Conservation (phyloP, 2,113 vertebrate genomes). For the Willisornis vidua region DNA sequence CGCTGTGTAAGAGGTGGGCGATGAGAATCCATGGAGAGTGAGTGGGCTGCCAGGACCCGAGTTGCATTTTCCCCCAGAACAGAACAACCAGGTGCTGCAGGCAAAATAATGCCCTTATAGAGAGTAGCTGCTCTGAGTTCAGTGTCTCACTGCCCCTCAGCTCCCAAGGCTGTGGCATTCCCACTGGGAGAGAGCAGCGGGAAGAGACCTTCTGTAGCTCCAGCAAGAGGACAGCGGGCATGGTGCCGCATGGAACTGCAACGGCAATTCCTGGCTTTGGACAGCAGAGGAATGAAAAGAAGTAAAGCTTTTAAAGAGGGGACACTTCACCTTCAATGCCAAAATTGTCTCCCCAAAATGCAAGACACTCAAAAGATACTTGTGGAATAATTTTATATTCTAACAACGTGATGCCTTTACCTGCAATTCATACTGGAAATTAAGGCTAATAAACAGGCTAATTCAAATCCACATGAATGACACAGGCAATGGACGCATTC, state of each 20-base stretch:
- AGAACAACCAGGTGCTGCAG: not conserved
- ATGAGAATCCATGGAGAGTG: fast-evolving
- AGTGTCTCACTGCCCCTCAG: not conserved
- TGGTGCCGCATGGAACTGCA: fast-evolving
- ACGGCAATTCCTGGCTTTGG: not conserved
- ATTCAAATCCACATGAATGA: not conserved
- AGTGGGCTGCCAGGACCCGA: not conserved
- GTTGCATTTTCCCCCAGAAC: not conserved
- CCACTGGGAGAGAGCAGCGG: not conserved
- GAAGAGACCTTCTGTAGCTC: not conserved
- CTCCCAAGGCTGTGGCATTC: not conserved
- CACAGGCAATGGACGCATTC: not conserved
- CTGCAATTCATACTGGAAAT: not conserved
- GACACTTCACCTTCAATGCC: not conserved
- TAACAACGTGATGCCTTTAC: not conserved
- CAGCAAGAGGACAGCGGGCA: not conserved
- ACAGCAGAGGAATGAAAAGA: not conserved
- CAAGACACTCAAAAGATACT: not conserved
- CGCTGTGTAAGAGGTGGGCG: fast-evolving
- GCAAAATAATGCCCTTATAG: not conserved
- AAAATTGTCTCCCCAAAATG: not conserved
- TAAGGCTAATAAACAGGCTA: not conserved
- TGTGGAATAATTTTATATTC: not conserved
- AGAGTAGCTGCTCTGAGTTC: not conserved
- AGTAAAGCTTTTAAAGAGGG: not conserved